Percentiles rank a stretch among this genome's conserved stretches.
Evolutionary conservation across 2,797 vertebrate genomes (phyloP).

Genomic region (Alfaro cultratus): DNA sequence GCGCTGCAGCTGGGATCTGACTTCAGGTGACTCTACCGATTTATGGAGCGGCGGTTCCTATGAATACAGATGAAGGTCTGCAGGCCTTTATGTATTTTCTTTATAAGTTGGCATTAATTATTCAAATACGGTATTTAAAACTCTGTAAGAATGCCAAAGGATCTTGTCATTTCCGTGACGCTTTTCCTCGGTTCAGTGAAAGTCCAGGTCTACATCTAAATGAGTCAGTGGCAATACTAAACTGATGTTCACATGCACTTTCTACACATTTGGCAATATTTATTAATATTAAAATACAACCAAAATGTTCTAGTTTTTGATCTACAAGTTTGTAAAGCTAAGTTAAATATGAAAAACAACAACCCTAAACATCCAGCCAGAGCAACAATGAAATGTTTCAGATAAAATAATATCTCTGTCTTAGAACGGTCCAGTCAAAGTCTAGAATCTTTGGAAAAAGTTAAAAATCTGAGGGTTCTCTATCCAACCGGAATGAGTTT

Average conservation of each 20-base stretch:
- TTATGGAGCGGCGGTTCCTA: conserved; percentile 10
- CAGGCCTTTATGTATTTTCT: background rate
- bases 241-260: no score
- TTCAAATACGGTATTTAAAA: background rate
- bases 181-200: background rate
- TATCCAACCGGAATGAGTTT: no score
- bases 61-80: background rate
- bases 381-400: background rate
- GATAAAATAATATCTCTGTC: background rate
- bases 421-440: no score
- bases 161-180: background rate
- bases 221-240: no score
- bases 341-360: background rate
- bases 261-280: background rate
- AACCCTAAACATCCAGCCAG: background rate
- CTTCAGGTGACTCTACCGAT: conserved; percentile 12
- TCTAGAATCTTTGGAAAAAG: no score
- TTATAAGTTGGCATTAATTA: background rate
- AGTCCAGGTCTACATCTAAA: background rate
- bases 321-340: background rate
- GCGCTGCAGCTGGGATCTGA: conserved; percentile 9
- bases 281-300: background rate
- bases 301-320: background rate
- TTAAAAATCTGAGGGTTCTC: no score
- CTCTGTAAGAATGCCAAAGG: background rate